Evolutionary conservation across 2,888 invertebrate species (phyloP).

Genomic region (Cyclophora albipunctata): DNA sequence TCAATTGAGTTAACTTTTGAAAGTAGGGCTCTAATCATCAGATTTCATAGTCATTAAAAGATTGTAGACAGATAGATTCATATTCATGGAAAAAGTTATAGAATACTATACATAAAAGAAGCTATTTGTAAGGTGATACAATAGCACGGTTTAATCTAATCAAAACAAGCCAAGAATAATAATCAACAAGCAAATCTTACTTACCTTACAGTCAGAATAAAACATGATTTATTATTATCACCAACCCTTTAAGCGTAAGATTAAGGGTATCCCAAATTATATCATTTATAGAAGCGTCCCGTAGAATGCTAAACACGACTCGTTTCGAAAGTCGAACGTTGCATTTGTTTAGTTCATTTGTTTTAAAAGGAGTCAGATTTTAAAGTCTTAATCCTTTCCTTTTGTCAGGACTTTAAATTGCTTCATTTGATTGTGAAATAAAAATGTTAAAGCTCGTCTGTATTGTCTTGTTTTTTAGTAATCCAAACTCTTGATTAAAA

Average conservation of each 20-base stretch:
- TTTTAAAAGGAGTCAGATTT: slow-evolving; percentile 31
- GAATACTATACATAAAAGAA: too few relatives aligned
- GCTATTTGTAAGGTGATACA: too few relatives aligned
- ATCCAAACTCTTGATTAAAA: slow-evolving; percentile 5
- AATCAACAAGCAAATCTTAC: too few relatives aligned
- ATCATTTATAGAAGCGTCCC: too few relatives aligned
- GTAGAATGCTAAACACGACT: background rate
- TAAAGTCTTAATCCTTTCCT: slow-evolving; percentile 37
- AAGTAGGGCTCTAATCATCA: too few relatives aligned
- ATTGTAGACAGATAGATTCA: too few relatives aligned
- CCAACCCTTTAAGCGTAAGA: slow-evolving; percentile 17
- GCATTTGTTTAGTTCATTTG: slow-evolving; percentile 35
- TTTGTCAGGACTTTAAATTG: slow-evolving; percentile 38
- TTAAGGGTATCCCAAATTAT: slow-evolving; percentile 30
- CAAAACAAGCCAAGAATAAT: too few relatives aligned
- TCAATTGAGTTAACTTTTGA: too few relatives aligned
- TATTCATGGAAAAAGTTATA: too few relatives aligned
- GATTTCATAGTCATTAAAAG: too few relatives aligned
- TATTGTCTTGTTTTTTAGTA: slow-evolving; percentile 1
- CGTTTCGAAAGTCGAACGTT: slow-evolving; percentile 18
- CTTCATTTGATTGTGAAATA: slow-evolving; percentile 33
- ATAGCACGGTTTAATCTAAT: too few relatives aligned
- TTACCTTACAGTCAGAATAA: slow-evolving; percentile 4
- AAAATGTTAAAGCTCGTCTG: slow-evolving; percentile 16
- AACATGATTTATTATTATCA: slow-evolving; percentile 19